A percentile compares a stretch with the other conserved stretches of the same genome.
phyloP scores from a whole-genome alignment of 2,888 invertebrate genomes.

The Coleophora flavipennella region DNA sequence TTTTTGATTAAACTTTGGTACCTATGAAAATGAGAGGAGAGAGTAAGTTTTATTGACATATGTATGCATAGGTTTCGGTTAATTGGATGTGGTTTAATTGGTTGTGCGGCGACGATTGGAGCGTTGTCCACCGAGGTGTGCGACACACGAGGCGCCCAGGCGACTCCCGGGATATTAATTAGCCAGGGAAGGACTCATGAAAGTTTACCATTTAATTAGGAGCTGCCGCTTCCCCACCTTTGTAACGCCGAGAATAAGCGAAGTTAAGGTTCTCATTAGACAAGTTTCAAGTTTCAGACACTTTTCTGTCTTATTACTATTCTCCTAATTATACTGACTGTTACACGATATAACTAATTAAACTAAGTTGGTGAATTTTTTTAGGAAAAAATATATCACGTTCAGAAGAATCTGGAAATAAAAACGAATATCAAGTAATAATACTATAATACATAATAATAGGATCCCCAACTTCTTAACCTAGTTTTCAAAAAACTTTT shows the following conservation, averaged over 20 bases:
- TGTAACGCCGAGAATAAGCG: conserved; percentile 53
- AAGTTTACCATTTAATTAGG: conserved; percentile 74
- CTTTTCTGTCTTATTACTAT: conserved; percentile 17
- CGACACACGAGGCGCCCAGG: conserved; percentile 38
- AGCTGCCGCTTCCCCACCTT: conserved; percentile 57
- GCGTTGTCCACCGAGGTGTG: conserved; percentile 24
- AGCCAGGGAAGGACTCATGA: conserved; percentile 59
- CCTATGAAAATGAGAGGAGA: neutral
- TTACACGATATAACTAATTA: neutral
- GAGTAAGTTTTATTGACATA: no score
- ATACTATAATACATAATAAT: no score
- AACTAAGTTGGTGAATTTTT: neutral
- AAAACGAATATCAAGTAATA: no score
- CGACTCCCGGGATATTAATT: conserved; percentile 63
- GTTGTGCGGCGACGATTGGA: conserved; percentile 9
- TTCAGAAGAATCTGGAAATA: no score
- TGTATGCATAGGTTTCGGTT: conserved; percentile 6
- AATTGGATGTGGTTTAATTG: conserved; percentile 18
- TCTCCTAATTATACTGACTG: no score
- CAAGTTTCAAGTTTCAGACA: conserved; percentile 35
- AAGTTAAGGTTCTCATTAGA: conserved; percentile 59
- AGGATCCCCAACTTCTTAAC: no score
- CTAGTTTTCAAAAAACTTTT: no score
- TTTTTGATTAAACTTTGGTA: conserved; percentile 14
- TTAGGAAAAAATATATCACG: no score